phyloP scores from a whole-genome alignment of 1,140 invertebrate genomes.

The Aphaenogaster floridana region DNA sequence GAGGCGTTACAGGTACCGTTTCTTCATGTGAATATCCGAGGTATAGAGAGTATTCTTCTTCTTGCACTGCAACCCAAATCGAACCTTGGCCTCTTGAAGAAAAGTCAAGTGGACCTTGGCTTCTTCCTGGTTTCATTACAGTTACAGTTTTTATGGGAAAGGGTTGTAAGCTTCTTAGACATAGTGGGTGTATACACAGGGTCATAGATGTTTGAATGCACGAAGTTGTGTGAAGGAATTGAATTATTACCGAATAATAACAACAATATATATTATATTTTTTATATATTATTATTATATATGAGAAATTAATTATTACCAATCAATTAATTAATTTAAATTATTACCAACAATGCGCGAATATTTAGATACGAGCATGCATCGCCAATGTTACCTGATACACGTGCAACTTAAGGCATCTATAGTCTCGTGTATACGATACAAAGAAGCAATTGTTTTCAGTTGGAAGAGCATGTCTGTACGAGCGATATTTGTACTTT shows the following conservation, averaged over 20 bases:
- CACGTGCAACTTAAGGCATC: neutral
- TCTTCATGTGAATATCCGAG: neutral
- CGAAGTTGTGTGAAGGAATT: neutral
- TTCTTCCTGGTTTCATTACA: neutral
- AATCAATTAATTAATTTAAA: neutral
- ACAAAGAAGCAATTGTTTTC: conserved; percentile 49
- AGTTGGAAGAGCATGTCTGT: conserved; percentile 71
- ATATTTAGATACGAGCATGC: neutral
- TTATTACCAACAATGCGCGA: neutral
- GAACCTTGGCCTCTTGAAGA: neutral
- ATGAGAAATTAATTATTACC: no score
- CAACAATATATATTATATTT: neutral
- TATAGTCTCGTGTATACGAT: neutral
- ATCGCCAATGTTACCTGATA: neutral
- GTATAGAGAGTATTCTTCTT: neutral
- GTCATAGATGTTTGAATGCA: neutral
- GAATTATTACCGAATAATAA: neutral
- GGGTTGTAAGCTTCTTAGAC: neutral
- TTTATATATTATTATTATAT: neutral
- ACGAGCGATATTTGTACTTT: conserved; percentile 67
- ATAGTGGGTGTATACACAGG: neutral
- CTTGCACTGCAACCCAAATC: neutral
- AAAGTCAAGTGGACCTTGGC: neutral
- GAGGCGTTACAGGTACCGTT: conserved; percentile 87
- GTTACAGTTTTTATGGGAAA: neutral